These are phyloP conservation scores for Catharus ustulatus DNA, from an alignment of 2,797 vertebrate species.

Conservation along the genomic window DNA sequence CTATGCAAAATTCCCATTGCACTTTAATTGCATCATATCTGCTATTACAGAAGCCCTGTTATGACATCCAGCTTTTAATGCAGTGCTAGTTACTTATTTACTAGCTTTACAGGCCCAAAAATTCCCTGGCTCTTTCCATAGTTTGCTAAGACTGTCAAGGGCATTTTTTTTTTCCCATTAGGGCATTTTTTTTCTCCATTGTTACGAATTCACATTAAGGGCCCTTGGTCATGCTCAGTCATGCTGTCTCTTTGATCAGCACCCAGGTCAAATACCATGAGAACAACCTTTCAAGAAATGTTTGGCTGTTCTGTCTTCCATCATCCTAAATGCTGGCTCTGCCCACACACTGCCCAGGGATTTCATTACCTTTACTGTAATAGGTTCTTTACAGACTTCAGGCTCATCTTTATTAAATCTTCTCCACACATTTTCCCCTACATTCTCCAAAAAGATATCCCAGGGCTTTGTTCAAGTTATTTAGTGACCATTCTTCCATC, in stretches of 20 bases:
- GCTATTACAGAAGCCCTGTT: background rate
- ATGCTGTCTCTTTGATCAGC: constrained; percentile 45
- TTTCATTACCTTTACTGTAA: constrained; percentile 31
- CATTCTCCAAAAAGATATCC: background rate
- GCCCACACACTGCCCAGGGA: background rate
- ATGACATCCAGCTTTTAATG: background rate
- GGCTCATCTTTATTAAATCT: constrained; percentile 35
- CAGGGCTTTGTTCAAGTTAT: background rate
- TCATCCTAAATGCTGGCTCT: background rate
- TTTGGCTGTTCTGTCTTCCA: constrained; percentile 46
- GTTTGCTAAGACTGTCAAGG: background rate
- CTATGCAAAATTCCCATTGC: background rate
- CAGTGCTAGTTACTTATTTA: background rate
- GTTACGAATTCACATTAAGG: constrained; percentile 7
- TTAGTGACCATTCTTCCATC: background rate
- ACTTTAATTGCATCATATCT: background rate
- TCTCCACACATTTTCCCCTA: constrained; percentile 7
- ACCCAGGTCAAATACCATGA: constrained; percentile 49
- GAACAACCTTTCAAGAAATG: constrained; percentile 26
- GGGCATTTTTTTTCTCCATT: background rate
- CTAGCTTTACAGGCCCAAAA: background rate
- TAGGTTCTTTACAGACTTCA: constrained; percentile 17
- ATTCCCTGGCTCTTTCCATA: background rate
- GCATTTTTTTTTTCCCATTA: background rate
- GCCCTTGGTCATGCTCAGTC: constrained; percentile 2